Conservation (phyloP, 2,113 vertebrate genomes). For the Corynorhinus townsendii region DNA sequence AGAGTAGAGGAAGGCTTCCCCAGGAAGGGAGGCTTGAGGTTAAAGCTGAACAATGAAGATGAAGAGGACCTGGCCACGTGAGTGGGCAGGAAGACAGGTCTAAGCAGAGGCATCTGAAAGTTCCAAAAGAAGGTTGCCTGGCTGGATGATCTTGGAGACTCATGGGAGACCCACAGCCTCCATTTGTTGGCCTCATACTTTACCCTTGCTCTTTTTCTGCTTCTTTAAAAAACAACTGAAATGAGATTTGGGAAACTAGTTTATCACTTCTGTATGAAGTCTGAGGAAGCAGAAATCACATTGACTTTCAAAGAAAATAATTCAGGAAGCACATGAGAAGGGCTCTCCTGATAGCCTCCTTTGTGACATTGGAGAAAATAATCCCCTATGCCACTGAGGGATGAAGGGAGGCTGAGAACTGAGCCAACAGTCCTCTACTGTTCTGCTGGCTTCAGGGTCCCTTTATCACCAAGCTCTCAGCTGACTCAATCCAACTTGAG, state of each 20-base stretch:
- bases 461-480: not conserved
- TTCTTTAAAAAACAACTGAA: not conserved
- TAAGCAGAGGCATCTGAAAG: not conserved
- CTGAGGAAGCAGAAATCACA: not conserved
- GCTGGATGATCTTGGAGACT: not conserved
- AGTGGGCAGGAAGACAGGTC: not conserved
- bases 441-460: no score
- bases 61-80: not conserved
- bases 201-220: not conserved
- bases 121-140: not conserved
- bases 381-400: no score
- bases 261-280: not conserved
- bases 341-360: not conserved
- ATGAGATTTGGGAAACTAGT: not conserved
- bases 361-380: not conserved
- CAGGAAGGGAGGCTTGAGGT: not conserved
- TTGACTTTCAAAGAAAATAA: not conserved
- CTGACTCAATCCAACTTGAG: not conserved
- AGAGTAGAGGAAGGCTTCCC: not conserved
- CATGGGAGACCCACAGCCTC: not conserved
- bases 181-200: not conserved
- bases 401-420: not conserved
- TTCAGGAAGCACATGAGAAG: not conserved
- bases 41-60: not conserved
- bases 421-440: not conserved